These are phyloP conservation scores for Apocrypta bakeri DNA, from an alignment of 1,140 invertebrate species.

Conservation along the genomic window DNA sequence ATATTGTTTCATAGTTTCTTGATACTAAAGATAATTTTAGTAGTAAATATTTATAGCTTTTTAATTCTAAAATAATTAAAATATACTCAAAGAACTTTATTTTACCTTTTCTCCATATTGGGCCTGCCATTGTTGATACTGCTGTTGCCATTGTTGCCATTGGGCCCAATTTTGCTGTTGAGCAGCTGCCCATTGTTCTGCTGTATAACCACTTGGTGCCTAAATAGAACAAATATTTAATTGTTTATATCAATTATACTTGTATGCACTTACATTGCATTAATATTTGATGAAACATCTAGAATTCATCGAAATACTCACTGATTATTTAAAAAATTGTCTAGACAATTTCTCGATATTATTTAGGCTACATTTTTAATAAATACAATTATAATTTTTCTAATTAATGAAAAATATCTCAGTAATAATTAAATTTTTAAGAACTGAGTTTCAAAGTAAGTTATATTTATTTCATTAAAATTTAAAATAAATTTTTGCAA, in stretches of 20 bases:
- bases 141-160: constrained; percentile 89
- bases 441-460: background rate
- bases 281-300: too few relatives aligned
- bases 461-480: background rate
- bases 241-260: background rate
- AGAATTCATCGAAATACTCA: too few relatives aligned
- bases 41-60: background rate
- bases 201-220: constrained; percentile 78
- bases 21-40: constrained; percentile 73
- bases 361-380: background rate
- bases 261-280: too few relatives aligned
- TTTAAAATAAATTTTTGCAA: background rate
- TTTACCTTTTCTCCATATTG: constrained; percentile 87
- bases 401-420: too few relatives aligned
- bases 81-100: constrained; percentile 28
- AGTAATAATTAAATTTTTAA: background rate
- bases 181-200: constrained; percentile 81
- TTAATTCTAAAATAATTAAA: background rate
- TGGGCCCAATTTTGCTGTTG: constrained; percentile 89
- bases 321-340: too few relatives aligned
- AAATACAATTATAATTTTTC: background rate
- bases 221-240: constrained; percentile 53
- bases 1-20: constrained; percentile 76
- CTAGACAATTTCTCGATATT: too few relatives aligned
- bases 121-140: constrained; percentile 88